These are phyloP conservation scores for Phoenoteleia sp. DNA, from an alignment of 2,888 invertebrate genomes.

Conservation along the genomic window DNA sequence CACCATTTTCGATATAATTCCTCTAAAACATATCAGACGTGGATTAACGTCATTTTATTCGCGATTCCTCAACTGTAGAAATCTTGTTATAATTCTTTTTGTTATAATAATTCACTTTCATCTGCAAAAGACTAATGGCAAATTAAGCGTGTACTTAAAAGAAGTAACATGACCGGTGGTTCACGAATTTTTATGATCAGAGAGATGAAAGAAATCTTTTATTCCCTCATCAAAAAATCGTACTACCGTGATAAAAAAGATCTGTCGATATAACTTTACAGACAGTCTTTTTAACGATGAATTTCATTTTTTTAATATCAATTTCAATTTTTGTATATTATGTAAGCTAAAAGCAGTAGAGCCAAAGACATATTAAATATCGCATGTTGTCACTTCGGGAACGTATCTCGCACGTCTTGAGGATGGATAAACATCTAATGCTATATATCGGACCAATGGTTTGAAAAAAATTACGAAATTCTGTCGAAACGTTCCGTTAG, in stretches of 20 bases:
- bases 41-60: slow-evolving; percentile 28
- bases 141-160: slow-evolving; percentile 51
- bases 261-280: slow-evolving; percentile 30
- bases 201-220: slow-evolving; percentile 35
- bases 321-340: too few species aligned
- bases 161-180: slow-evolving; percentile 26
- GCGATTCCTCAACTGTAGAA: slow-evolving; percentile 19
- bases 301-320: too few species aligned
- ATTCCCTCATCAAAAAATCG: slow-evolving; percentile 43
- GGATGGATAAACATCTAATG: slow-evolving; percentile 46
- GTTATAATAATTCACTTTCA: slow-evolving; percentile 51
- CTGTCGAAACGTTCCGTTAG: slow-evolving; percentile 26
- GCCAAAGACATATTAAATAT: slow-evolving; percentile 46
- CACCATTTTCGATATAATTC: not conserved
- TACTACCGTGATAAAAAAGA: slow-evolving; percentile 32
- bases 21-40: slow-evolving; percentile 6
- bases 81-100: slow-evolving; percentile 48
- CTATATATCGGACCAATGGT: slow-evolving; percentile 45
- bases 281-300: not conserved
- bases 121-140: slow-evolving; percentile 44
- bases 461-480: slow-evolving; percentile 46
- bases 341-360: too few species aligned
- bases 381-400: not conserved
- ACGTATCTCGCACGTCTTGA: not conserved
- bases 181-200: slow-evolving; percentile 26